A percentile compares a stretch with the other conserved stretches of the same genome.
Evolutionary conservation across 92 coral and sea anemone species (phyloP).

Genomic region (Palythoa heliodiscus): DNA sequence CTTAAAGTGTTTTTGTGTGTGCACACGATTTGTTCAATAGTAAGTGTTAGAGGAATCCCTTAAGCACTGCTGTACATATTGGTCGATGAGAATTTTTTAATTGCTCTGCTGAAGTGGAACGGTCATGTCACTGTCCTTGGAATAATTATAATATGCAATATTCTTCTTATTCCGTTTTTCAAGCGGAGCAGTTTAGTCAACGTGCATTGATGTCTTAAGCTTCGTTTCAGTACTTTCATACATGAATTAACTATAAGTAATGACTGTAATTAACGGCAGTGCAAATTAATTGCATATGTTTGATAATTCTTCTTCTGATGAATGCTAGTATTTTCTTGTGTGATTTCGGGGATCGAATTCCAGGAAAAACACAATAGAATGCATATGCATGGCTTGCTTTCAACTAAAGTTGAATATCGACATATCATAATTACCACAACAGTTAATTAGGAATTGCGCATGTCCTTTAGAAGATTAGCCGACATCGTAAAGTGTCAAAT

Average conservation of each 20-base stretch:
- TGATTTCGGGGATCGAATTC: conserved; percentile 17
- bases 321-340: conserved; percentile 5
- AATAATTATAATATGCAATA: neutral
- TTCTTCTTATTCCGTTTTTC: neutral
- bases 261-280: neutral
- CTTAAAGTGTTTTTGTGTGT: too few relatives aligned
- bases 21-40: neutral
- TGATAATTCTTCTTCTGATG: neutral
- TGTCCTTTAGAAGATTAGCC: neutral
- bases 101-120: neutral
- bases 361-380: conserved; percentile 31
- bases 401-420: neutral
- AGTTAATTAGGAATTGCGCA: conserved; percentile 16
- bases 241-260: neutral
- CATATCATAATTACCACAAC: neutral
- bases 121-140: neutral
- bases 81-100: neutral
- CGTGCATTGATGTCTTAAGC: neutral
- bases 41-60: neutral
- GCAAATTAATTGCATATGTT: neutral
- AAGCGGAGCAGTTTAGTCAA: neutral
- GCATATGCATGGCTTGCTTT: conserved; percentile 1
- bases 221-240: neutral
- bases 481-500: neutral
- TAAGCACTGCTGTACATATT: neutral